These are phyloP conservation scores for Rousettus madagascariensis DNA, from an alignment of 2,797 vertebrate species.

Conservation along the genomic window DNA sequence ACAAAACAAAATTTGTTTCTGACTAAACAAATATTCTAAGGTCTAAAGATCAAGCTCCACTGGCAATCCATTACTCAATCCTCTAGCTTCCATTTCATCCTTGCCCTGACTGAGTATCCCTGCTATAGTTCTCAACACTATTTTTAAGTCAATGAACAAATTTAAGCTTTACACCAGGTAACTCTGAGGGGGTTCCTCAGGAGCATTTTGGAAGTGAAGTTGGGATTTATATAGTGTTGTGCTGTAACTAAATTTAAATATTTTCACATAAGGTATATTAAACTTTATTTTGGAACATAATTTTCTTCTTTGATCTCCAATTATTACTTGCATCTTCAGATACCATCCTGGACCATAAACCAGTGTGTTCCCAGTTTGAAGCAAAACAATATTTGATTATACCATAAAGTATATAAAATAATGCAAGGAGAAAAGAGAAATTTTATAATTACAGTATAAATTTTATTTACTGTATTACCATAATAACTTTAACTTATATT, in stretches of 20 bases:
- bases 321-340: neutral
- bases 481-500: neutral
- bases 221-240: neutral
- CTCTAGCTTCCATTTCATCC: neutral
- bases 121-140: neutral
- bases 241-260: neutral
- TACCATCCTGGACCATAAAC: neutral
- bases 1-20: neutral
- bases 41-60: neutral
- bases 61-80: neutral
- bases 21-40: neutral
- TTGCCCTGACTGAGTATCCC: neutral
- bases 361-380: neutral
- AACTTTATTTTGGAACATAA: neutral
- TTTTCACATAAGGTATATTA: neutral
- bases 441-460: neutral
- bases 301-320: neutral
- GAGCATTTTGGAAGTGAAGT: constrained; percentile 24
- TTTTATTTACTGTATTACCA: neutral
- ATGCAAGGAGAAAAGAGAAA: neutral
- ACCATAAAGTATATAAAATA: neutral
- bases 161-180: neutral
- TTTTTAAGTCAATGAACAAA: neutral
- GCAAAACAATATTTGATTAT: neutral
- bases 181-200: neutral